Base-by-base conservation (phyloP, 2,888 invertebrate genomes). In the Lasioglossum zephyrum region DNA sequence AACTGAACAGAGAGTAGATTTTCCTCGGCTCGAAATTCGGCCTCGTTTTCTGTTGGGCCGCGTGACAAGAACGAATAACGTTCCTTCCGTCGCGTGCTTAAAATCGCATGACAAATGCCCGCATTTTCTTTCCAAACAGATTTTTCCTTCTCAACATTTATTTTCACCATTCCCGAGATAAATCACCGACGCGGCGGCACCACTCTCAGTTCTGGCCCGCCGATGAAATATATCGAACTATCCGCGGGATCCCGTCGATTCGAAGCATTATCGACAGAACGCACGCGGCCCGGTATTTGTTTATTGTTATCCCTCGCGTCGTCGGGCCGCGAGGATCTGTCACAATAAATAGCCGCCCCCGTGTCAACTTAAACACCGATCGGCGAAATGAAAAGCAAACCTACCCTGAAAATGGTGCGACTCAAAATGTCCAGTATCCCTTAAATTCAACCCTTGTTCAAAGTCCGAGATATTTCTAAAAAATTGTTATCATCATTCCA, bases 61-160 rank as follows among this genome's bases (percentile, higher is more conserved):
- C 18, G 73, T 49, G 73, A 73, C 73, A 73, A 31, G 73, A 60
- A 57, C 74, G 57, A 75, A 75, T 75, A 57, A 57, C 39, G 26
- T 39, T 75, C 26, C 57, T 39, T 41, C 39, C 41, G 57, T 60
- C 57, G 74, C 53, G 53, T 57, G 57, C 41, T 75, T 75, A 57
- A 57, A 75, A 75, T 75, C 57, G 60, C 41, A 60, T 60, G 57
- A 57, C 57, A 75, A 49, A 73, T 73, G 73, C 36, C 49, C 31
- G 73, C 73, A 73, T 73, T 73, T 73, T 73, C 73, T 73, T 66
- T 16, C 26, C 39, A 69, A 77, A 77, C 77, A 69, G 77, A 77
- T 77, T 77, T 22, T 47, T 36, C 77, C 13, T 77, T 39, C 69
- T 26, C 49, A 49, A 69, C 49, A 69, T 77, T 77, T 77, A 77